Conservation (phyloP, 2,888 invertebrate genomes). For the Cataglyphis livida region DNA sequence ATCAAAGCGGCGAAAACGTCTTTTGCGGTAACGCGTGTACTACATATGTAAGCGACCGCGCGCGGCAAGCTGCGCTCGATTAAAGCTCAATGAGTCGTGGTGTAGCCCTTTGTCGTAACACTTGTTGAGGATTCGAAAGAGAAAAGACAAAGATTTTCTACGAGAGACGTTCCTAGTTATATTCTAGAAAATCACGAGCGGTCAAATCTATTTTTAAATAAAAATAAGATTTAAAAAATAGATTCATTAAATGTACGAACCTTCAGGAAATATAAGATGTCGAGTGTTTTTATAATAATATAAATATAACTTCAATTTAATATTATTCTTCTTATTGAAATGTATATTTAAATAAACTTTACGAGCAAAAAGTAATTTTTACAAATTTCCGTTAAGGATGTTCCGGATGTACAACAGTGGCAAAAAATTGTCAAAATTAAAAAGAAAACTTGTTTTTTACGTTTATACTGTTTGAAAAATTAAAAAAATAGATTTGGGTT, state of each 20-base stretch:
- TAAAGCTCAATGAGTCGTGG: slow-evolving; percentile 63
- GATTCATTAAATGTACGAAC: background rate
- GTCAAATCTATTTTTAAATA: background rate
- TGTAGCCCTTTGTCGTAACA: slow-evolving; percentile 58
- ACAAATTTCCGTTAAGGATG: background rate
- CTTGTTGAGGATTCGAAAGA: slow-evolving; percentile 38
- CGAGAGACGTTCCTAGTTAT: background rate
- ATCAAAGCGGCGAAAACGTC: slow-evolving; percentile 56
- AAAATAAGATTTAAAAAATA: background rate
- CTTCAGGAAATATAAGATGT: background rate
- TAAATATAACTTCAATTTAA: background rate
- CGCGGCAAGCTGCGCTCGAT: slow-evolving; percentile 55
- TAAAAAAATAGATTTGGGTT: too few species aligned
- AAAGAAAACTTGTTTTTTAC: too few species aligned
- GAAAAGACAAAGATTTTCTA: slow-evolving; percentile 1
- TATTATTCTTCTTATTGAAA: background rate
- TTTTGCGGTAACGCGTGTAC: slow-evolving; percentile 43
- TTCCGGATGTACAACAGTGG: too few species aligned
- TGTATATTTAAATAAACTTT: background rate
- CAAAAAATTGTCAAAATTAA: too few species aligned
- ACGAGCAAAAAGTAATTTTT: background rate
- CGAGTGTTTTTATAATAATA: background rate
- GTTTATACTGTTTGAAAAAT: too few species aligned
- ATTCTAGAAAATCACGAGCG: background rate
- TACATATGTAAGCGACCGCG: slow-evolving; percentile 38